These are phyloP conservation scores for Drosophila lacicola DNA, from an alignment of 2,888 invertebrate genomes.

Conservation along the genomic window DNA sequence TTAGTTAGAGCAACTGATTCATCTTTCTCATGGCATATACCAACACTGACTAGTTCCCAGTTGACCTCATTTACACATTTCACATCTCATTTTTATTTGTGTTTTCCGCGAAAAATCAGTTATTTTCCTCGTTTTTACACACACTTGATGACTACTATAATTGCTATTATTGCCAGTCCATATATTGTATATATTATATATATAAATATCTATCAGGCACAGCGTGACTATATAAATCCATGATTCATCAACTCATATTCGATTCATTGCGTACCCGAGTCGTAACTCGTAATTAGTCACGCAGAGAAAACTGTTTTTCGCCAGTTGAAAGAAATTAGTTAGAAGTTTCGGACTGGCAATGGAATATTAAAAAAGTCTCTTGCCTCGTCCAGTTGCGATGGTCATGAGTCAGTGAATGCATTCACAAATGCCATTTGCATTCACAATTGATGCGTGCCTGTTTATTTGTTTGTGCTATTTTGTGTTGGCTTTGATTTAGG, in stretches of 20 bases:
- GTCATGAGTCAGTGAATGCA: conserved; percentile 24
- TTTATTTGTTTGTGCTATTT: conserved; percentile 48
- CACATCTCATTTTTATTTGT: conserved; percentile 6
- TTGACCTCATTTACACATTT: conserved; percentile 10
- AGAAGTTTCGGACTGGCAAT: conserved; percentile 8
- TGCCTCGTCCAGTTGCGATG: neutral
- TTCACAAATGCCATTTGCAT: conserved; percentile 33
- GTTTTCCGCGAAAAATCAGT: conserved; percentile 14
- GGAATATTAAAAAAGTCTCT: neutral
- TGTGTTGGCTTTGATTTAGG: conserved; percentile 66
- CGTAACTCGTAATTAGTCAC: conserved; percentile 45
- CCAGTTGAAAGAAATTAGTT: conserved; percentile 1
- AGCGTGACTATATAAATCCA: conserved; percentile 1
- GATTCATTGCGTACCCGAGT: conserved; percentile 23
- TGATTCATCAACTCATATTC: conserved; percentile 42
- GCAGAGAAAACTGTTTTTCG: conserved; percentile 15
- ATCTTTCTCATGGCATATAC: neutral
- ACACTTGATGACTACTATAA: conserved; percentile 15
- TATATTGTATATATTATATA: neutral
- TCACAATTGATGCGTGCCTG: conserved; percentile 18
- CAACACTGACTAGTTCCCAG: neutral
- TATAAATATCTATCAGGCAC: neutral
- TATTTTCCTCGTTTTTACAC: neutral
- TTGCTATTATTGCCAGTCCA: conserved; percentile 14
- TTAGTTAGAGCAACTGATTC: neutral